These are phyloP conservation scores for Scotopteryx bipunctaria DNA, from an alignment of 2,888 invertebrate genomes.

Conservation along the genomic window DNA sequence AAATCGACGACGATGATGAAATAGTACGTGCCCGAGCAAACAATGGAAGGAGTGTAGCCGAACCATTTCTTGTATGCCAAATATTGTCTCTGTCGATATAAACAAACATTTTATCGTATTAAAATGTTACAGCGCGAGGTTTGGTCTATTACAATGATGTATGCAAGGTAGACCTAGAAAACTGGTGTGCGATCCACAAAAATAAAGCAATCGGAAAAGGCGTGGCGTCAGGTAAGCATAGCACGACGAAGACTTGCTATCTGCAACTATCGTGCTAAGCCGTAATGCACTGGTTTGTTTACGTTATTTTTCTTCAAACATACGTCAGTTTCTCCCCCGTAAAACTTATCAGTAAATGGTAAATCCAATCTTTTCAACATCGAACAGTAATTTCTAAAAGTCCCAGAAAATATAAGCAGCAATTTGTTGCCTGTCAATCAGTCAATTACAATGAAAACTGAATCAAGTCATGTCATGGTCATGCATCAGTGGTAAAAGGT, in stretches of 20 bases:
- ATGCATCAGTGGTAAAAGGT: constrained; percentile 36
- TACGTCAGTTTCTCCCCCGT: too few relatives aligned
- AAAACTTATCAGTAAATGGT: too few relatives aligned
- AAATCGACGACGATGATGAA: constrained; percentile 65
- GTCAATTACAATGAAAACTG: background rate
- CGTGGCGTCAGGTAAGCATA: constrained; percentile 55
- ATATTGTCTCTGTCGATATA: constrained; percentile 39
- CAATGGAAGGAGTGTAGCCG: constrained; percentile 61
- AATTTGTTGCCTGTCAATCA: too few relatives aligned
- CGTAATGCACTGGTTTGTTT: constrained; percentile 38
- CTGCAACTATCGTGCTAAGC: constrained; percentile 33
- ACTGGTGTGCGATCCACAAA: constrained; percentile 41
- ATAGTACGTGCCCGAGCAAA: constrained; percentile 62
- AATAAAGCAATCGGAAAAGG: constrained; percentile 57
- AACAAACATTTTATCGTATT: constrained; percentile 40
- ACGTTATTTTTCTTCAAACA: background rate
- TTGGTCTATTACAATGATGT: constrained; percentile 44
- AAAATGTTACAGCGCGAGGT: constrained; percentile 43
- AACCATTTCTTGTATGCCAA: constrained; percentile 41
- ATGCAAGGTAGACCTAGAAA: constrained; percentile 31
- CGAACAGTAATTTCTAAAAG: too few relatives aligned
- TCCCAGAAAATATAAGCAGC: too few relatives aligned
- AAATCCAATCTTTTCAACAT: too few relatives aligned
- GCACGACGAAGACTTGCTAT: constrained; percentile 44
- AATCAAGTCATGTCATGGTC: constrained; percentile 28